Percentiles rank a stretch among this genome's conserved stretches.
Evolutionary conservation across 2,888 invertebrate species (phyloP).

Genomic region (Drosophila neonasuta): DNA sequence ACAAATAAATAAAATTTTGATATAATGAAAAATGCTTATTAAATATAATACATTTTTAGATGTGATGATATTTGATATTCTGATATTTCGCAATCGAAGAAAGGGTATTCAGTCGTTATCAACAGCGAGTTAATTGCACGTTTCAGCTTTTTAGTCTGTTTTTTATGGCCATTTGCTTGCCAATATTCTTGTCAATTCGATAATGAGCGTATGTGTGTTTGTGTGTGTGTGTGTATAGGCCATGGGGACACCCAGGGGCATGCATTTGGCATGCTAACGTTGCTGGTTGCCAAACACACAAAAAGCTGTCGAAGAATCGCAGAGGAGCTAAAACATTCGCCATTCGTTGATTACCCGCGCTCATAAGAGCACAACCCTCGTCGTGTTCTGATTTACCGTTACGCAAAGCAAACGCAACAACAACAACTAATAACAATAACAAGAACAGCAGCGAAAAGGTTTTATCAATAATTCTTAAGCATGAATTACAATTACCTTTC

Average conservation of each 20-base stretch:
- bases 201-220: constrained; percentile 21
- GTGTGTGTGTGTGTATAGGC: neutral
- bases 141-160: constrained; percentile 20
- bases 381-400: constrained; percentile 18
- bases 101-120: constrained; percentile 12
- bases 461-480: constrained; percentile 19
- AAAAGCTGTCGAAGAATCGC: neutral
- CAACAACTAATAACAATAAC: no score
- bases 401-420: constrained; percentile 18
- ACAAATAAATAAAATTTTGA: no score
- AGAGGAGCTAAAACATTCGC: constrained; percentile 5
- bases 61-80: no score
- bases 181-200: constrained; percentile 55
- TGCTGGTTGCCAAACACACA: no score
- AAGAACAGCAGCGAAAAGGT: neutral
- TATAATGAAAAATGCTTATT: no score
- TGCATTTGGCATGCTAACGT: constrained; percentile 6
- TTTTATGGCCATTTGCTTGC: constrained; percentile 51
- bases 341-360: constrained; percentile 35
- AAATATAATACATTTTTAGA: no score
- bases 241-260: neutral
- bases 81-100: neutral
- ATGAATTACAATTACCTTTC: constrained; percentile 39
- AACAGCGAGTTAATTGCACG: no score
- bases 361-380: constrained; percentile 2